phyloP scores from a whole-genome alignment of 2,888 invertebrate genomes.

The Orthosia incerta region DNA sequence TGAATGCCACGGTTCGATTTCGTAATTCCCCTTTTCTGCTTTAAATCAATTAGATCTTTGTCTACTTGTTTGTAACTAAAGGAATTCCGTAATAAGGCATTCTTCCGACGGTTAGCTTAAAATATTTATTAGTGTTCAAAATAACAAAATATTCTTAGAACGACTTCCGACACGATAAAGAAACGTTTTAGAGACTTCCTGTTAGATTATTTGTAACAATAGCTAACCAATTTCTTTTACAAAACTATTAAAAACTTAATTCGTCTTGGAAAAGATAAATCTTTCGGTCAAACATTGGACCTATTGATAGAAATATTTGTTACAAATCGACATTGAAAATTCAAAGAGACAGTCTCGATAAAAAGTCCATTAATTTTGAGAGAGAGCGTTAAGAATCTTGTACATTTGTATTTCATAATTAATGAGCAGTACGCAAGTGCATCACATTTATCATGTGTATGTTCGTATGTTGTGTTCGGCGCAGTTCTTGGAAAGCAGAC shows the following conservation, averaged over 20 bases:
- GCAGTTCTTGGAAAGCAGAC: constrained; percentile 82
- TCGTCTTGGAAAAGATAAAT: constrained; percentile 38
- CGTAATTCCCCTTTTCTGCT: constrained; percentile 34
- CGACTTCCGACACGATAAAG: constrained; percentile 48
- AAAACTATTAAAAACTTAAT: constrained; percentile 10
- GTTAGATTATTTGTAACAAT: constrained; percentile 48
- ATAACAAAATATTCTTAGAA: constrained; percentile 47
- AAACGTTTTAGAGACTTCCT: constrained; percentile 46
- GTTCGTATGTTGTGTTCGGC: constrained; percentile 67
- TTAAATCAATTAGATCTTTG: constrained; percentile 54
- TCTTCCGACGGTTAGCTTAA: background rate
- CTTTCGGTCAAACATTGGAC: background rate
- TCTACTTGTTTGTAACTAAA: constrained; percentile 25
- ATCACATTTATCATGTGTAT: constrained; percentile 57
- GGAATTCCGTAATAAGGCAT: constrained; percentile 9
- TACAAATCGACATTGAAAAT: constrained; percentile 26
- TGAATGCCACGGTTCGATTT: constrained; percentile 48
- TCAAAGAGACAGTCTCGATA: constrained; percentile 21
- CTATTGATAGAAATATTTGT: constrained; percentile 19
- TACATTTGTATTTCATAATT: constrained; percentile 32
- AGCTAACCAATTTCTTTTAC: constrained; percentile 22
- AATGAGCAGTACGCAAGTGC: constrained; percentile 53
- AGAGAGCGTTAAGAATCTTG: constrained; percentile 45
- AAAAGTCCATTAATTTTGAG: constrained; percentile 36
- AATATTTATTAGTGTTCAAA: constrained; percentile 22